A percentile compares a stretch with the other conserved stretches of the same genome.
Conservation (phyloP, 2,888 invertebrate genomes). For the Chrysina gloriosa region DNA sequence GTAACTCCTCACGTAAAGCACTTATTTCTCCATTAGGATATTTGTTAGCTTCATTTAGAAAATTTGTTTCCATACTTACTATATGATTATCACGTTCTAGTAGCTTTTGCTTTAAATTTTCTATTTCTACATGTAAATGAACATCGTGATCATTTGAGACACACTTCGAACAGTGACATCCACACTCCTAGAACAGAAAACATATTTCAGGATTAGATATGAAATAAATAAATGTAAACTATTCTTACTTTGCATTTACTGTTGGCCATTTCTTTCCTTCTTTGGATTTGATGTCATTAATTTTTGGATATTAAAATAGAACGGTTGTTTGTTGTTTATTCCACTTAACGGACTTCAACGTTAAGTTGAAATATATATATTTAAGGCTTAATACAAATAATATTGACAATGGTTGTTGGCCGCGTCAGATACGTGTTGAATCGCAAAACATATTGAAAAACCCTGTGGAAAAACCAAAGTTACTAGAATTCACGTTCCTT, state of each 20-base stretch:
- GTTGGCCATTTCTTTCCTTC: slow-evolving; percentile 33
- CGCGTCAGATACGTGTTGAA: slow-evolving; percentile 1
- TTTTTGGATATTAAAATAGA: not conserved
- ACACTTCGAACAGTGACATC: slow-evolving; percentile 71
- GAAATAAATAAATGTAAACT: not conserved
- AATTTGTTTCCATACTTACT: slow-evolving; percentile 87
- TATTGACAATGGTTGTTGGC: not conserved
- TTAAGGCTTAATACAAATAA: not conserved
- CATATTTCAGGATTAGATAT: not conserved
- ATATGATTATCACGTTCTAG: slow-evolving; percentile 86
- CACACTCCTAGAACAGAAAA: slow-evolving; percentile 67
- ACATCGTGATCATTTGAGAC: slow-evolving; percentile 67
- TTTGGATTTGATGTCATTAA: slow-evolving; percentile 6
- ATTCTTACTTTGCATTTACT: slow-evolving; percentile 39
- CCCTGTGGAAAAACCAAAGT: not conserved
- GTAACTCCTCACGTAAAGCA: slow-evolving; percentile 84
- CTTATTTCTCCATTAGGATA: slow-evolving; percentile 76
- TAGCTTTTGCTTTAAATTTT: slow-evolving; percentile 84
- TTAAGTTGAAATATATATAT: not conserved
- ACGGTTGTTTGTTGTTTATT: not conserved
- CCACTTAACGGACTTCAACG: no score
- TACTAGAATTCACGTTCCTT: not conserved
- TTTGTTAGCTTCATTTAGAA: slow-evolving; percentile 74
- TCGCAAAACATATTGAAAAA: not conserved
- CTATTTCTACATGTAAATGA: slow-evolving; percentile 88